These are phyloP conservation scores for Polyommatus icarus DNA, from an alignment of 2,888 invertebrate genomes.

Conservation along the genomic window DNA sequence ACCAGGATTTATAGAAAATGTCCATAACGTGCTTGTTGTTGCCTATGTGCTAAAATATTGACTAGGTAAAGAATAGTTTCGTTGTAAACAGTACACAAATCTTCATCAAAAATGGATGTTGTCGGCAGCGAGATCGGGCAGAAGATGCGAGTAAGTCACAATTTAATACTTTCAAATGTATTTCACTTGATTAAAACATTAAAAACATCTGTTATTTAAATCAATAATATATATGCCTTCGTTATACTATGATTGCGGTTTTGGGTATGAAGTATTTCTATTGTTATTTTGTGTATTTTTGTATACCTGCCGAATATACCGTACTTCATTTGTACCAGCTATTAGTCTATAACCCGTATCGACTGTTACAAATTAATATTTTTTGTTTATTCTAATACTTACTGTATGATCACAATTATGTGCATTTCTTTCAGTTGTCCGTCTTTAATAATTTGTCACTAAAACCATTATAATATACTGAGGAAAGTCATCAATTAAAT, in stretches of 20 bases:
- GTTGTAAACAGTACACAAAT: slow-evolving; percentile 31
- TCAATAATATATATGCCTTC: background rate
- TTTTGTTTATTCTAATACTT: too few species aligned
- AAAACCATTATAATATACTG: too few species aligned
- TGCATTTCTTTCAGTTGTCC: too few species aligned
- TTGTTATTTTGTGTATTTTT: background rate
- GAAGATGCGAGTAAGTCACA: slow-evolving; percentile 87
- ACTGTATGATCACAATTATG: too few species aligned
- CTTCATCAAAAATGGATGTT: slow-evolving; percentile 82
- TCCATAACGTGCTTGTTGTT: background rate
- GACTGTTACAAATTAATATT: background rate
- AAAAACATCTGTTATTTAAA: background rate
- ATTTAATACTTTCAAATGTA: slow-evolving; percentile 10
- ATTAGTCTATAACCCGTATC: background rate
- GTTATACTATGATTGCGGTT: background rate
- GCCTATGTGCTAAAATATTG: background rate
- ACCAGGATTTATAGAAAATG: background rate
- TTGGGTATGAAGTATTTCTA: background rate
- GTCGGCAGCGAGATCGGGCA: slow-evolving; percentile 92
- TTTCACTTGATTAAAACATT: background rate
- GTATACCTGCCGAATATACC: background rate
- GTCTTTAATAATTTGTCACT: background rate
- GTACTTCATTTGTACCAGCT: background rate
- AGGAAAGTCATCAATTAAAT: background rate
- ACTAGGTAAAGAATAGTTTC: slow-evolving; percentile 7